These are phyloP conservation scores for Galemys pyrenaicus DNA, from an alignment of 2,113 vertebrate species.

Conservation along the genomic window DNA sequence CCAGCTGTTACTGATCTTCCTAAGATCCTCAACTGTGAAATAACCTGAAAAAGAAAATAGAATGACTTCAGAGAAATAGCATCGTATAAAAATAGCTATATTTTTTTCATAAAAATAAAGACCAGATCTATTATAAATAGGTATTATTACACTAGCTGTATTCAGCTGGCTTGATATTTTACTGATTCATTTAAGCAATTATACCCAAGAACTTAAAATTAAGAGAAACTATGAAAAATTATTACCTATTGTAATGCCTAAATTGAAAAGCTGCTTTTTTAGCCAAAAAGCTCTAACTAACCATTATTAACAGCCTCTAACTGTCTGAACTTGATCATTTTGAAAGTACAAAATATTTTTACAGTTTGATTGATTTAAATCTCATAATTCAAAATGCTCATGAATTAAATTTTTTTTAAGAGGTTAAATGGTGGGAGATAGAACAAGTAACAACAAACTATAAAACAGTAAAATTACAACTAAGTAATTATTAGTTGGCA, in stretches of 20 bases:
- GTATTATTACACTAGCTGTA: background rate
- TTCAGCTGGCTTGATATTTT: background rate
- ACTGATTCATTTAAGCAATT: background rate
- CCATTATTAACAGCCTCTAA: background rate
- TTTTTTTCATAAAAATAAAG: constrained; percentile 44
- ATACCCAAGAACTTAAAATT: background rate
- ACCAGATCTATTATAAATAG: background rate
- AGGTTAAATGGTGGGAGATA: constrained; percentile 17
- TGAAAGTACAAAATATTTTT: constrained; percentile 31
- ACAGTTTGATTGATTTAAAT: background rate
- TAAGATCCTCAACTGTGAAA: constrained; percentile 95
- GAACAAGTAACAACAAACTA: background rate
- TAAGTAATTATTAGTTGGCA: background rate
- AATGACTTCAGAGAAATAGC: background rate
- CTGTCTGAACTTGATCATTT: background rate
- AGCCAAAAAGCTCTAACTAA: background rate
- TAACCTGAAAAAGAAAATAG: constrained; percentile 88
- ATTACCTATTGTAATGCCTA: background rate
- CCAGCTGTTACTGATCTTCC: constrained; percentile 92
- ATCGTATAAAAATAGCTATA: constrained; percentile 39
- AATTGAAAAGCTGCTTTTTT: constrained; percentile 35
- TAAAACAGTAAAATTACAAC: background rate
- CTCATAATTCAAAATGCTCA: background rate
- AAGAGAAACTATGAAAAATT: background rate
- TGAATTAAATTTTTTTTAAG: constrained; percentile 10